Percentiles rank a stretch among this genome's conserved stretches.
Conservation (phyloP, 2,797 vertebrate genomes). For the Nyctalus aviator region DNA sequence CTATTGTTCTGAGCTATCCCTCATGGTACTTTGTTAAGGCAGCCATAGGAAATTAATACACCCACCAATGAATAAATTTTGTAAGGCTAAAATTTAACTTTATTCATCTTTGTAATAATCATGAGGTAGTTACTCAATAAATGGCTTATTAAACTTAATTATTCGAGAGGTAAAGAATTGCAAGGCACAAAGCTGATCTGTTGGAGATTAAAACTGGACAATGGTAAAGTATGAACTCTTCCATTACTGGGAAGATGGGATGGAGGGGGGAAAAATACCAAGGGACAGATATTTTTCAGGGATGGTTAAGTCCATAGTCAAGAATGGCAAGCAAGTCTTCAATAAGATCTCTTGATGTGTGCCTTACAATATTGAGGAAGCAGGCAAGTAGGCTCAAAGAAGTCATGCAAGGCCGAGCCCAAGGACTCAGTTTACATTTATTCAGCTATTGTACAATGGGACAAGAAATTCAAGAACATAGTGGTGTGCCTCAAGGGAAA, state of each 20-base stretch:
- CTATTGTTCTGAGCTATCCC: neutral
- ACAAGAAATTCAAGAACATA: neutral
- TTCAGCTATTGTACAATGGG: neutral
- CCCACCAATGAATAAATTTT: neutral
- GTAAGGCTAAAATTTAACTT: conserved; percentile 12
- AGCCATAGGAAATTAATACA: neutral
- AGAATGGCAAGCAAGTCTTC: neutral
- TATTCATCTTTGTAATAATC: neutral
- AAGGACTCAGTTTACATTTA: neutral
- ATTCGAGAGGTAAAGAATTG: neutral
- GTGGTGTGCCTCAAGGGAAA: neutral
- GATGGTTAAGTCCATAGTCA: neutral
- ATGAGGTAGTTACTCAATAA: neutral
- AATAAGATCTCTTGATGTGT: neutral
- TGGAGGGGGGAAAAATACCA: neutral
- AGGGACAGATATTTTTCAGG: neutral
- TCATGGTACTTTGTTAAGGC: neutral
- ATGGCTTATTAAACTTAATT: neutral
- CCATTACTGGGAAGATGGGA: neutral
- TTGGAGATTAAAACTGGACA: neutral
- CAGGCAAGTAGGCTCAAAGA: neutral
- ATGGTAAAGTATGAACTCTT: neutral
- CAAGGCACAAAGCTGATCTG: neutral
- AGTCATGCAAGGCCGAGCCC: neutral
- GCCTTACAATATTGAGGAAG: neutral